Evolutionary conservation across 2,888 invertebrate species (phyloP).

Genomic region (Tanaodytes sp.): DNA sequence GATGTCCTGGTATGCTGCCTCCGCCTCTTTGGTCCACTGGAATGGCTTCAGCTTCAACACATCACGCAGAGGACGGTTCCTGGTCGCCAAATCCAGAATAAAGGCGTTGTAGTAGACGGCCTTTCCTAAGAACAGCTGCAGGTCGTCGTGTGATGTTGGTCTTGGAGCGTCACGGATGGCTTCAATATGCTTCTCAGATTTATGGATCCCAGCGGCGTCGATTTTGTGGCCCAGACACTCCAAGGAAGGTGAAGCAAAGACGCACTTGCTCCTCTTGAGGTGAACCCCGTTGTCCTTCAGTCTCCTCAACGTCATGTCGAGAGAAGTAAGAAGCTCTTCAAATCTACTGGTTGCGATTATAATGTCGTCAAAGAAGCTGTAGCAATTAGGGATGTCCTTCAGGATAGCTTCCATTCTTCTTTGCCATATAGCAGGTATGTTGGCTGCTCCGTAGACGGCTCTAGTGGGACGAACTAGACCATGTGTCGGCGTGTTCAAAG

Average conservation of each 20-base stretch:
- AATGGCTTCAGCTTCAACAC: conserved; percentile 1
- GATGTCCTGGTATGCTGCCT: background rate
- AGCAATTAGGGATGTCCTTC: background rate
- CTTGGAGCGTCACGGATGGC: background rate
- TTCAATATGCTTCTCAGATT: background rate
- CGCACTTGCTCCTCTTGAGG: background rate
- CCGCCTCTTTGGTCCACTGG: no score
- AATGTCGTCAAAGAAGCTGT: background rate
- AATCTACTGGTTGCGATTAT: background rate
- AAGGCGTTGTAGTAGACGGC: background rate
- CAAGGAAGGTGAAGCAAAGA: background rate
- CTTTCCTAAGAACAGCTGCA: background rate
- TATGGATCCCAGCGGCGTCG: background rate
- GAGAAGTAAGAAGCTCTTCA: background rate
- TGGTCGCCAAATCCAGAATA: background rate
- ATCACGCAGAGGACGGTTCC: background rate
- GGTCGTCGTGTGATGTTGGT: background rate
- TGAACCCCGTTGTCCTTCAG: background rate
- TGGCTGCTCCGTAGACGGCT: background rate
- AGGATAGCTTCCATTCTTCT: background rate
- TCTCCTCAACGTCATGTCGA: background rate
- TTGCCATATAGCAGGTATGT: background rate
- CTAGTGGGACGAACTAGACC: conserved; percentile 14
- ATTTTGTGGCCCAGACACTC: background rate
- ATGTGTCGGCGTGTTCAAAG: conserved; percentile 26